Conservation (phyloP, 1,140 invertebrate species). For the Lamellibrachia luymesi region DNA sequence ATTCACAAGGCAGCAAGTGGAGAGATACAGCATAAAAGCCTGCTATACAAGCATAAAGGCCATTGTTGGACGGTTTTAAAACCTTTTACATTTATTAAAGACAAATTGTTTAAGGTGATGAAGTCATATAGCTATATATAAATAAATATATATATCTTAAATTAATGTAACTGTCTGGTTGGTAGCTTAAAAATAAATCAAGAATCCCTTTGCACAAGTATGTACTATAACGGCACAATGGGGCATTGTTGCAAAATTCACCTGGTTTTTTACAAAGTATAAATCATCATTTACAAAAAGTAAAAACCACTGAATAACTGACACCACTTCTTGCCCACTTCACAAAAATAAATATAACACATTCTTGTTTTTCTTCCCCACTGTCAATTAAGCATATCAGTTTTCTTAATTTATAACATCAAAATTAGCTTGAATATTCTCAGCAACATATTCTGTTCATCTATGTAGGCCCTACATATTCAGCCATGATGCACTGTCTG, state of each 20-base stretch:
- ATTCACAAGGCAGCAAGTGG: too few species aligned
- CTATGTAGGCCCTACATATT: not conserved
- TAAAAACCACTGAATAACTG: not conserved
- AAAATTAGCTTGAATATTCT: not conserved
- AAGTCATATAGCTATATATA: not conserved
- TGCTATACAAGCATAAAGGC: too few species aligned
- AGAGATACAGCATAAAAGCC: too few species aligned
- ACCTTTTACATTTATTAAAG: not conserved
- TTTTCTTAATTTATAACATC: not conserved
- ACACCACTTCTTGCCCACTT: not conserved
- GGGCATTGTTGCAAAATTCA: not conserved
- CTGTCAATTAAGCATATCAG: not conserved
- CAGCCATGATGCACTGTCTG: not conserved
- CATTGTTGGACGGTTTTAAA: too few species aligned
- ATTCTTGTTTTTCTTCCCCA: not conserved
- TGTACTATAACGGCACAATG: not conserved
- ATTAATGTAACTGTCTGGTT: not conserved
- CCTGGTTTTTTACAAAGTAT: not conserved
- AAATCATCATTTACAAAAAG: too few species aligned
- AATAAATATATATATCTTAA: not conserved
- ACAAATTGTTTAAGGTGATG: not conserved
- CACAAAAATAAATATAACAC: too few species aligned
- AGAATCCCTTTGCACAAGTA: not conserved
- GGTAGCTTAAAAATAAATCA: not conserved
- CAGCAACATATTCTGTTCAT: not conserved